Conservation (phyloP, 2,888 invertebrate genomes). For the Pomacea canaliculata region DNA sequence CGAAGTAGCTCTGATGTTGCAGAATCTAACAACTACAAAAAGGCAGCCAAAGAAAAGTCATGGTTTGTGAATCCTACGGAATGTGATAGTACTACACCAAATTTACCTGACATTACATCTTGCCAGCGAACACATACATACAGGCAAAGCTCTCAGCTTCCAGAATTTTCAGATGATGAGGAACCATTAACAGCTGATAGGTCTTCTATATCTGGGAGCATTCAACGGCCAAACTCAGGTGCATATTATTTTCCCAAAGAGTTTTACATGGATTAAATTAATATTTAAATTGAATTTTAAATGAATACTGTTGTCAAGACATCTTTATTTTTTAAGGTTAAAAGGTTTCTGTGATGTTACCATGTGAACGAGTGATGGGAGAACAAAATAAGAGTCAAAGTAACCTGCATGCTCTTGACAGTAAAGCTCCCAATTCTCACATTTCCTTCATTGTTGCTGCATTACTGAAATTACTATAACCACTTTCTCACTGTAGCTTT, state of each 20-base stretch:
- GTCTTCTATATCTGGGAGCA: slow-evolving; percentile 3
- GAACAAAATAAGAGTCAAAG: no score
- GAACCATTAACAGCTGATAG: not conserved
- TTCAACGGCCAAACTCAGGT: slow-evolving; percentile 16
- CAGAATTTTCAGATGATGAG: not conserved
- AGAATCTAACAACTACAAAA: not conserved
- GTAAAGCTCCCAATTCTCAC: no score
- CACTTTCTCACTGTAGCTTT: no score
- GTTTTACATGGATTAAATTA: no score
- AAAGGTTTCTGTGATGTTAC: no score
- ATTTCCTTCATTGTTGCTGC: no score
- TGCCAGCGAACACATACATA: not conserved
- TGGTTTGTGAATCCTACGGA: not conserved
- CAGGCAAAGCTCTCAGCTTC: not conserved
- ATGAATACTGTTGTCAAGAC: not conserved
- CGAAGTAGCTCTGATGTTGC: not conserved
- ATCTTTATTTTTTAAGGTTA: no score
- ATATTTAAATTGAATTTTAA: not conserved
- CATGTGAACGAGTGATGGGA: no score
- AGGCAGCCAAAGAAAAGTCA: not conserved
- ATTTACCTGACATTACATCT: not conserved
- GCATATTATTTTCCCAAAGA: not conserved
- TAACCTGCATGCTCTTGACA: no score
- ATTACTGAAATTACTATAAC: no score
- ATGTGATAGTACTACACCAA: not conserved